A percentile compares a stretch with the other conserved stretches of the same genome.
Evolutionary conservation across 2,113 vertebrate species (phyloP).

Genomic region (Euleptes europaea): DNA sequence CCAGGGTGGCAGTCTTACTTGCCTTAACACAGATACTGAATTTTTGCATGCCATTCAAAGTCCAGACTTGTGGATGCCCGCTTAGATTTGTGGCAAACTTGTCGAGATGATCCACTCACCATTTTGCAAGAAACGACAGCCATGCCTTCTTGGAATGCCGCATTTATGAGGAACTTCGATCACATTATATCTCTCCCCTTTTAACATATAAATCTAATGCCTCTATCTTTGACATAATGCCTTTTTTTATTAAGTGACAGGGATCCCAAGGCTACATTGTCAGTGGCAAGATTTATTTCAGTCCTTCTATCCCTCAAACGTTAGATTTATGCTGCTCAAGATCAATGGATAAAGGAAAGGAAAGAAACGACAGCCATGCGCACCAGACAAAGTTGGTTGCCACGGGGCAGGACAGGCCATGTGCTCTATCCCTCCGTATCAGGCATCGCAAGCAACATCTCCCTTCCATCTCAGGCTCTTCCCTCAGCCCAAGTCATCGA

Average conservation of each 20-base stretch:
- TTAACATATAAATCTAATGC: too few species aligned
- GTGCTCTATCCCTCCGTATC: not conserved
- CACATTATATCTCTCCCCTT: too few species aligned
- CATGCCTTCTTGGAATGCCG: too few species aligned
- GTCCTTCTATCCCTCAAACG: too few species aligned
- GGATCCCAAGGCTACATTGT: too few species aligned
- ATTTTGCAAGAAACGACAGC: not conserved
- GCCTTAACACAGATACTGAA: not conserved
- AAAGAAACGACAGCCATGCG: not conserved
- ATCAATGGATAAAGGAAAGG: too few species aligned
- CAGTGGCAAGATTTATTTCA: too few species aligned
- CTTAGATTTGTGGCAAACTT: not conserved
- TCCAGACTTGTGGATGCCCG: not conserved
- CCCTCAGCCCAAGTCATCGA: rapidly evolving
- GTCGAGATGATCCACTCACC: not conserved
- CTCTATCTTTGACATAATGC: too few species aligned
- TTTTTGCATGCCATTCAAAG: not conserved
- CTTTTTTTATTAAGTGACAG: too few species aligned
- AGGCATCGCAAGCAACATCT: not conserved
- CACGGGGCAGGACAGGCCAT: not conserved
- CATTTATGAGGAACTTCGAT: too few species aligned
- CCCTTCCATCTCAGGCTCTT: not conserved
- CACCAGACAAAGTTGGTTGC: not conserved
- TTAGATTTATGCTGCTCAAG: too few species aligned
- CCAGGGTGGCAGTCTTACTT: not conserved